phyloP scores from a whole-genome alignment of 2,797 vertebrate species.

The Acanthornis magna region DNA sequence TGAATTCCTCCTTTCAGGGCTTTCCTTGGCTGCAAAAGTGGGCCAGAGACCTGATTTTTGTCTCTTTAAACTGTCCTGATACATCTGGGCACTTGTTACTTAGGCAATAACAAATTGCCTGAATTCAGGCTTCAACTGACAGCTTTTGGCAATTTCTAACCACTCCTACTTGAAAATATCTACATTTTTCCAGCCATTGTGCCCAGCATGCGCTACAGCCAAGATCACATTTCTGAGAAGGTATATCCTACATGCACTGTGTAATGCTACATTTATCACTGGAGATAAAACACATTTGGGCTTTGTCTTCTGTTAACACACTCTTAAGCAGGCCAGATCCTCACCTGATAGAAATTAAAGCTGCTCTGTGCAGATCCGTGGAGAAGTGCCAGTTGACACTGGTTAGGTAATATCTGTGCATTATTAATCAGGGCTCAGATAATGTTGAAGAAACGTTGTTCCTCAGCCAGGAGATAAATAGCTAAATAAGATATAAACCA shows the following conservation, averaged over 20 bases:
- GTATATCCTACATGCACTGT: neutral
- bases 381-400: constrained; percentile 25
- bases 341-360: neutral
- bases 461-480: constrained; percentile 16
- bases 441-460: neutral
- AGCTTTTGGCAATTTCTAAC: neutral
- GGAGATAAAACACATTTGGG: neutral
- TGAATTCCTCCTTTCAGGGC: neutral
- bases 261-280: neutral
- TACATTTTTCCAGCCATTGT: neutral
- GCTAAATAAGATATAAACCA: constrained; percentile 21
- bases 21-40: neutral
- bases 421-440: constrained; percentile 31
- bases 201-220: neutral
- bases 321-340: neutral
- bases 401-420: constrained; percentile 2
- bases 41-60: neutral
- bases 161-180: neutral
- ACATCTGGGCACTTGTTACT: neutral
- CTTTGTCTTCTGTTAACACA: constrained; percentile 13
- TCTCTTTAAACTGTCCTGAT: neutral
- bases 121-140: neutral
- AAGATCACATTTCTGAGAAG: neutral
- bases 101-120: neutral
- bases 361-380: neutral